These are phyloP conservation scores for Netelia virgata DNA, from an alignment of 2,888 invertebrate genomes.

Conservation along the genomic window DNA sequence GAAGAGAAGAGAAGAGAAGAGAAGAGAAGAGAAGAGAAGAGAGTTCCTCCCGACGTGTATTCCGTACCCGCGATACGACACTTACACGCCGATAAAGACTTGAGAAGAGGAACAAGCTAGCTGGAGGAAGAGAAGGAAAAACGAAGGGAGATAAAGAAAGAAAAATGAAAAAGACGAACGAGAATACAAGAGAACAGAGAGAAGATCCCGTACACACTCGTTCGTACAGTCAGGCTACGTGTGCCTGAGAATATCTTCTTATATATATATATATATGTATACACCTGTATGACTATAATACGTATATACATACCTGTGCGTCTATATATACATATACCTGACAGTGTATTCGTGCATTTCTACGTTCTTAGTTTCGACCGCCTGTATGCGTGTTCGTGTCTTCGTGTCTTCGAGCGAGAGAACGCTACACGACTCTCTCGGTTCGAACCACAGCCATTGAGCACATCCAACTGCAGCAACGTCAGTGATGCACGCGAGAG, in stretches of 20 bases:
- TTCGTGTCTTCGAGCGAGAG: conserved; percentile 1
- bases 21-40: conserved; percentile 27
- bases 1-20: conserved; percentile 23
- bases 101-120: neutral
- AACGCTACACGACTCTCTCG: conserved; percentile 16
- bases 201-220: conserved; percentile 45
- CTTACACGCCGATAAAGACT: conserved; percentile 55
- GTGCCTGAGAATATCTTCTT: conserved; percentile 28
- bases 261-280: conserved; percentile 12
- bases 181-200: conserved; percentile 37
- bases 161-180: conserved; percentile 21
- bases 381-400: conserved; percentile 23
- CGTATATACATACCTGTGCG: neutral
- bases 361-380: conserved; percentile 28
- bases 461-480: conserved; percentile 57
- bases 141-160: conserved; percentile 23
- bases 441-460: conserved; percentile 47
- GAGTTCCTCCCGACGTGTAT: conserved; percentile 37
- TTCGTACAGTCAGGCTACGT: conserved; percentile 25
- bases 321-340: neutral
- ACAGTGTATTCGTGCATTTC: conserved; percentile 48
- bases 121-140: conserved; percentile 5
- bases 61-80: conserved; percentile 24
- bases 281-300: conserved; percentile 27
- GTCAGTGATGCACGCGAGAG: conserved; percentile 63